Evolutionary conservation across 2,113 vertebrate species (phyloP), one percentile per base, ranked within the genome.

Genomic region (Stictonetta naevosa): DNA sequence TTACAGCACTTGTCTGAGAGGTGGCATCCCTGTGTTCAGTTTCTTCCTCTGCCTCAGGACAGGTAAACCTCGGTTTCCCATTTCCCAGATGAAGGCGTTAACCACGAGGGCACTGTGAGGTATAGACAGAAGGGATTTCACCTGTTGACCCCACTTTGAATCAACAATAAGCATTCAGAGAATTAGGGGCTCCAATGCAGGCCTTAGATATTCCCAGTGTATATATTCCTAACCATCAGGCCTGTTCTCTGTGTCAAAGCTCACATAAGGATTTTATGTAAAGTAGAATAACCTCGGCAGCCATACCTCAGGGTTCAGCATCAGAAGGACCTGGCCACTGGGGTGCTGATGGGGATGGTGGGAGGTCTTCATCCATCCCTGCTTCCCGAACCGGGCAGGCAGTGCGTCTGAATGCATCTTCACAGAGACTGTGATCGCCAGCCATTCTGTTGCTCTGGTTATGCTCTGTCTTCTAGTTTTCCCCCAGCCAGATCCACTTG

Each of bases 61-160:
- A 21, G 36, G 38, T 9, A 66, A 64, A 59, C 55, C 20, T 28
- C 38, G 48, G 33, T 42, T 68, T 13, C 33, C 83, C 19, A 3
- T 42, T 36, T 48, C 40, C 26, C 23, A 34, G 44, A 33, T 75
- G 56, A 44, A 52, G 48, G 31, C 36, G 21, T 33, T n/a, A 33
- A 25, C 38, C n/a, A 25, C 0, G 0, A 40, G 28, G 66, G 25
- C 44, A 29, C 36, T 69, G 38, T 3, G 4, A 64, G 44, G 68
- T 48, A 38, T 48, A 38, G 50, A 42, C 38, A 42, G 48, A 80
- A 64, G 11, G 29, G 59, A 74, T 78, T 77, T 86, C 36, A 69
- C 38, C 44, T 58, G 20, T 44, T 81, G 68, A 66, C 59, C 84
- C 34, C 23, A 62, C 46, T 90, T 79, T 18, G 26, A 88, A 53